phyloP scores from a whole-genome alignment of 1,140 invertebrate species.

The Portunus trituberculatus region DNA sequence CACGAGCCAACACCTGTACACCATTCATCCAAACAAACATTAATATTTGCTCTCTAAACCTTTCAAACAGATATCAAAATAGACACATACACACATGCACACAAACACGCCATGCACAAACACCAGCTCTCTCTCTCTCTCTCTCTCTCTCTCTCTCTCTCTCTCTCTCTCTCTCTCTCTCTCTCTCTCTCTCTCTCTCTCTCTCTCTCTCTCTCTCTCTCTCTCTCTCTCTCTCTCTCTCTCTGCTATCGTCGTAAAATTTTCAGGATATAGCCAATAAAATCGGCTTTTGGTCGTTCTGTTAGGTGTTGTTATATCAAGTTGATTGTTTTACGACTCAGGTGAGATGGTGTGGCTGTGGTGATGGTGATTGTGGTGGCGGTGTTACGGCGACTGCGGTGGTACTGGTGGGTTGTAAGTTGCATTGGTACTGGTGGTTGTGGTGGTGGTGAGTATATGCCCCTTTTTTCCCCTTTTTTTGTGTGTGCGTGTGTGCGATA shows the following conservation, averaged over 20 bases:
- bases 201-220: conserved; percentile 20
- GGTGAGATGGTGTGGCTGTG: conserved; percentile 20
- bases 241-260: conserved; percentile 20
- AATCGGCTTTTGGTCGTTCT: conserved; percentile 44
- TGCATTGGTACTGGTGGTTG: conserved; percentile 5
- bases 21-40: conserved; percentile 22
- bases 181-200: conserved; percentile 45
- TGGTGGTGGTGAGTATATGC: background rate
- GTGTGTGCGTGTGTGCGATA: no score
- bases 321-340: conserved; percentile 25
- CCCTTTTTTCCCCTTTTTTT: no score
- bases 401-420: conserved; percentile 5
- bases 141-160: background rate
- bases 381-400: background rate
- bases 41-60: conserved; percentile 5
- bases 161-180: conserved; percentile 7
- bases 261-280: conserved; percentile 39
- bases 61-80: conserved; percentile 24
- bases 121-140: background rate
- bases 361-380: background rate
- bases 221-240: background rate
- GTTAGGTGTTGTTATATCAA: background rate
- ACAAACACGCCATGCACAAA: background rate
- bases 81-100: conserved; percentile 2
- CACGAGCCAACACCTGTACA: background rate